phyloP scores from a whole-genome alignment of 2,113 vertebrate species.

The Petrocephalus zakoni region DNA sequence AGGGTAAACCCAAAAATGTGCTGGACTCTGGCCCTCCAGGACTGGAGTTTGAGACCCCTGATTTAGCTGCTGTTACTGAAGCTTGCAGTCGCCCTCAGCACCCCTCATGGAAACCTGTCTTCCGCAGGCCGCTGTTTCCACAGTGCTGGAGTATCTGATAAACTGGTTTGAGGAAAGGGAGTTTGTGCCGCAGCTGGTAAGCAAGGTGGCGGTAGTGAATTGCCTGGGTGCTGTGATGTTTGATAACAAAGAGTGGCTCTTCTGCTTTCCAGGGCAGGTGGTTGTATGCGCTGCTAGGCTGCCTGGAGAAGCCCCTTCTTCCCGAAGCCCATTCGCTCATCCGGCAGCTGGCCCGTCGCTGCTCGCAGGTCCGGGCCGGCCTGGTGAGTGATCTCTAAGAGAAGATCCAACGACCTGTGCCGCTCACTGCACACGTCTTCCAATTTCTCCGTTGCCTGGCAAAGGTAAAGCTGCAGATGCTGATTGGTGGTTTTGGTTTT shows the following conservation, averaged over 20 bases:
- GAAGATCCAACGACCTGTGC: too few relatives aligned
- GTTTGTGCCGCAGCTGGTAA: constrained; percentile 89
- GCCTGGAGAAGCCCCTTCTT: constrained; percentile 90
- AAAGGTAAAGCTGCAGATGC: not conserved
- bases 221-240: not conserved
- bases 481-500: not conserved
- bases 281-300: constrained; percentile 85
- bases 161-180: constrained; percentile 84
- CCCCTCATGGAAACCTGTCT: not conserved
- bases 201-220: constrained; percentile 28
- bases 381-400: constrained; percentile 63
- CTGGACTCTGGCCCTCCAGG: too few relatives aligned
- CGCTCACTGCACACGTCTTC: not conserved
- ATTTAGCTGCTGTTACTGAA: not conserved
- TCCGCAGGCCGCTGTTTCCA: constrained; percentile 76
- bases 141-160: constrained; percentile 82
- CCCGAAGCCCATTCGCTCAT: constrained; percentile 95
- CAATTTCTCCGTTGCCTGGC: not conserved
- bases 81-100: not conserved
- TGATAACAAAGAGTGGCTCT: not conserved
- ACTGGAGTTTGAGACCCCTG: too few relatives aligned
- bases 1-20: too few relatives aligned
- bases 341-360: constrained; percentile 86
- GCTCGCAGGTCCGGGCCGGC: constrained; percentile 75
- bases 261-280: constrained; percentile 73